Conservation (phyloP, 2,113 vertebrate genomes). For the Lipophrys pholis region DNA sequence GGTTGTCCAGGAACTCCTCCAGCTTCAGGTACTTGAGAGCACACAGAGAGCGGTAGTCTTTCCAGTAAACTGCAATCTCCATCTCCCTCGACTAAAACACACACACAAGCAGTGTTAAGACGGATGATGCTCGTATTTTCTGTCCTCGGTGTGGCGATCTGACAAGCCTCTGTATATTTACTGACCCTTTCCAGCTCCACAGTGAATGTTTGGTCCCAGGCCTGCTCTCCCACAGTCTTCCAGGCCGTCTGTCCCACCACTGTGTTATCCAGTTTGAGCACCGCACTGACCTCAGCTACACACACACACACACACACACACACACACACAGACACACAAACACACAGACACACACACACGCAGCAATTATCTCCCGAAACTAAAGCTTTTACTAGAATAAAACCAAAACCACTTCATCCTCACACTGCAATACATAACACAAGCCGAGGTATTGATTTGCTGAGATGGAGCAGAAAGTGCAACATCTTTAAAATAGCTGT, state of each 20-base stretch:
- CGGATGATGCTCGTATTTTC: neutral
- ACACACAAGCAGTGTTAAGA: neutral
- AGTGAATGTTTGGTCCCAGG: constrained; percentile 91
- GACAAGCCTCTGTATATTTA: neutral
- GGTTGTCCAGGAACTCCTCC: constrained; percentile 94
- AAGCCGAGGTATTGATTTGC: constrained; percentile 26
- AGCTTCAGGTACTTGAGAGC: constrained; percentile 93
- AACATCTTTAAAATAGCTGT: constrained; percentile 1
- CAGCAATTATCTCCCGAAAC: neutral
- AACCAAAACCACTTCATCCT: neutral
- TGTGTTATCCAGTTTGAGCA: constrained; percentile 89
- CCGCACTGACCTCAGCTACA: constrained; percentile 88
- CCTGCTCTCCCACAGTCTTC: constrained; percentile 85
- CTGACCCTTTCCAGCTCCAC: constrained; percentile 92
- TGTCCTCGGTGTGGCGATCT: neutral
- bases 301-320: no score
- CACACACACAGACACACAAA: no score
- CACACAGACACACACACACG: no score
- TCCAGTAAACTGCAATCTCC: constrained; percentile 92
- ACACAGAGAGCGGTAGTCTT: constrained; percentile 89
- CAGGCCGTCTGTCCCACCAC: constrained; percentile 90
- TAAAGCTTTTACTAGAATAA: neutral
- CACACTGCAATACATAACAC: neutral
- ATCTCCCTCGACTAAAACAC: constrained; percentile 87
- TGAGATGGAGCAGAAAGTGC: constrained; percentile 14